Evolutionary conservation across 2,888 invertebrate species (phyloP).

Genomic region (Apamea crenata): DNA sequence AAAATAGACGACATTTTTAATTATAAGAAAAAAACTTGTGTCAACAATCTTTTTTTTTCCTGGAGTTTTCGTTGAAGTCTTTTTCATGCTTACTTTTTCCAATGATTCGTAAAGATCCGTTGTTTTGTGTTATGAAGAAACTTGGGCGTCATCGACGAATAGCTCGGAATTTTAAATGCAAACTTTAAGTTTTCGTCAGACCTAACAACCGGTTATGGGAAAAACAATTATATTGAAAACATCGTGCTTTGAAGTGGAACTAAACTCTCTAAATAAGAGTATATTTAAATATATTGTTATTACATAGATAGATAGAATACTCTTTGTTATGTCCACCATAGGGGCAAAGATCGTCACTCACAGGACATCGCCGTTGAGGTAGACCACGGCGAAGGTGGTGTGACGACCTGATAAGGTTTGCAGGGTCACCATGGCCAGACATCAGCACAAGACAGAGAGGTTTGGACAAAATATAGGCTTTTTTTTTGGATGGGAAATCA

Average conservation of each 20-base stretch:
- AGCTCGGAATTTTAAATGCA: neutral
- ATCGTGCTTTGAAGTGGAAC: constrained; percentile 1
- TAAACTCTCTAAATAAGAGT: neutral
- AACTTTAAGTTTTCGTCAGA: neutral
- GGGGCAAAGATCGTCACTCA: too few relatives aligned
- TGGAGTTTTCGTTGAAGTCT: constrained; percentile 33
- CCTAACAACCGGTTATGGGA: neutral
- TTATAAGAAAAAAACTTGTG: neutral
- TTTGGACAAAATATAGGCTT: neutral
- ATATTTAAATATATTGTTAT: too few relatives aligned
- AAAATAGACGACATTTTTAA: neutral
- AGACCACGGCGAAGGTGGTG: too few relatives aligned
- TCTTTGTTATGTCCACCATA: too few relatives aligned
- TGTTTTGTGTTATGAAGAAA: neutral
- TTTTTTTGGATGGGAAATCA: too few relatives aligned
- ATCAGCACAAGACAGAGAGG: neutral
- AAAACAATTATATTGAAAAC: neutral
- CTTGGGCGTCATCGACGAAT: neutral
- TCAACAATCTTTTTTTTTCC: neutral
- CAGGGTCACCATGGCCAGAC: neutral
- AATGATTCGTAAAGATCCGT: neutral
- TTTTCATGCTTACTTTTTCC: constrained; percentile 19
- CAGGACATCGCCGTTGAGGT: too few relatives aligned
- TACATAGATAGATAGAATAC: too few relatives aligned
- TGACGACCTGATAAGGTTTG: neutral